Conservation (phyloP, 2,888 invertebrate species). For the Lycophotia porphyrea region DNA sequence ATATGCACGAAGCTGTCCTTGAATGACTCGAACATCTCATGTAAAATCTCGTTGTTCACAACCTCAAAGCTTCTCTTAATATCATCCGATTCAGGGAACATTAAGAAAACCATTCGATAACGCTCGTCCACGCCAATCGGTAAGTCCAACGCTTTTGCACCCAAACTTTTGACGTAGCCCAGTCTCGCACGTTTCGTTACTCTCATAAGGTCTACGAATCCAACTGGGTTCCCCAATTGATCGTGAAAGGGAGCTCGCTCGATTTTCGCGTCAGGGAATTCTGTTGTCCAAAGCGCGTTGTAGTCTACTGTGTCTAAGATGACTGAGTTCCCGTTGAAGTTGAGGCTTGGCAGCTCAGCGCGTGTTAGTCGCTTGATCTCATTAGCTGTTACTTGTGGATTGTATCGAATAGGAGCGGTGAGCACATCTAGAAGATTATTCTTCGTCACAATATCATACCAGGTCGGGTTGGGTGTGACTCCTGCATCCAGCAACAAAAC, state of each 20-base stretch:
- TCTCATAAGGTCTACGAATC: slow-evolving; percentile 56
- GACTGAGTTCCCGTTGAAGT: slow-evolving; percentile 60
- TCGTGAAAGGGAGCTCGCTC: slow-evolving; percentile 47
- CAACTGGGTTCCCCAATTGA: slow-evolving; percentile 38
- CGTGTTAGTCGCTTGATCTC: slow-evolving; percentile 41
- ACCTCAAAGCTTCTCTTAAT: neutral
- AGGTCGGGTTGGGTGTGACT: slow-evolving; percentile 43
- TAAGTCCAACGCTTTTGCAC: slow-evolving; percentile 45
- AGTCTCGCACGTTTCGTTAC: slow-evolving; percentile 42
- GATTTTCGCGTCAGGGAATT: slow-evolving; percentile 42
- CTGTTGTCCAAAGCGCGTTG: slow-evolving; percentile 39
- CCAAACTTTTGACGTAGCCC: slow-evolving; percentile 39
- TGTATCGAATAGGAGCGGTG: slow-evolving; percentile 49
- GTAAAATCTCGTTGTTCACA: neutral
- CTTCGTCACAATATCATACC: slow-evolving; percentile 50
- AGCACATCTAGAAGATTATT: slow-evolving; percentile 45
- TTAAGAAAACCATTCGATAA: slow-evolving; percentile 31
- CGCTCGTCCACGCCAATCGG: slow-evolving; percentile 41
- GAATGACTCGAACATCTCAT: slow-evolving; percentile 36
- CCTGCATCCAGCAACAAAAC: slow-evolving; percentile 56
- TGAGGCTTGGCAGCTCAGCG: slow-evolving; percentile 7
- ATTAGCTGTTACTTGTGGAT: slow-evolving; percentile 43
- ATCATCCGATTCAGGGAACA: slow-evolving; percentile 18
- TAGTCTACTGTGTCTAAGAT: slow-evolving; percentile 55
- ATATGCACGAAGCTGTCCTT: slow-evolving; percentile 30